Percentiles rank a stretch among this genome's conserved stretches.
Evolutionary conservation across 2,888 invertebrate genomes (phyloP).

Genomic region (Chalcis sispes): DNA sequence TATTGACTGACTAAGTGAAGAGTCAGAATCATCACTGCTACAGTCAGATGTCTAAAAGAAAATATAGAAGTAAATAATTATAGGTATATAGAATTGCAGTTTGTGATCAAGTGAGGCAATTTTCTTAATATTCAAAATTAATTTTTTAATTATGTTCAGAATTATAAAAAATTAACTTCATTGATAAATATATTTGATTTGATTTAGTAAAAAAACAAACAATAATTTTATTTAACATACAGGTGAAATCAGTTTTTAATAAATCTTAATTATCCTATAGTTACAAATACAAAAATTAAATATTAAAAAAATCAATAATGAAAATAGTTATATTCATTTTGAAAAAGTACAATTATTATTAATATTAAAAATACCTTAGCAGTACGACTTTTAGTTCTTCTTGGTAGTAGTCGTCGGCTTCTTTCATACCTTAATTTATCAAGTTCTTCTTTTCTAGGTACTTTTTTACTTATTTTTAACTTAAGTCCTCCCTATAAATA

Average conservation of each 20-base stretch:
- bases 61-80: not conserved
- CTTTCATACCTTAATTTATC: conserved; percentile 71
- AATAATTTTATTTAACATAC: no score
- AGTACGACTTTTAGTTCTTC: conserved; percentile 68
- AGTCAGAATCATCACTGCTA: conserved; percentile 72
- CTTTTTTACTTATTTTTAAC: conserved; percentile 77
- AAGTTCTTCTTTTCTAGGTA: conserved; percentile 72
- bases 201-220: no score
- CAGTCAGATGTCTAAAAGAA: conserved; percentile 67
- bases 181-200: no score
- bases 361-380: conserved; percentile 66
- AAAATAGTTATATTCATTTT: not conserved
- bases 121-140: no score
- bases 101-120: no score
- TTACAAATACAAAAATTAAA: no score
- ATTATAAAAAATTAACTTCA: no score
- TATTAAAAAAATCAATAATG: no score
- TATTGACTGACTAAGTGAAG: conserved; percentile 62
- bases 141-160: no score
- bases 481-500: conserved; percentile 76
- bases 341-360: conserved; percentile 1
- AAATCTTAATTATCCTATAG: no score
- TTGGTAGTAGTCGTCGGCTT: conserved; percentile 62
- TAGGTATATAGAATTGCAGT: not conserved
- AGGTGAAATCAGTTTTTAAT: no score